These are phyloP conservation scores for Rhinolophus sinicus DNA, from an alignment of 2,113 vertebrate genomes.

Conservation along the genomic window DNA sequence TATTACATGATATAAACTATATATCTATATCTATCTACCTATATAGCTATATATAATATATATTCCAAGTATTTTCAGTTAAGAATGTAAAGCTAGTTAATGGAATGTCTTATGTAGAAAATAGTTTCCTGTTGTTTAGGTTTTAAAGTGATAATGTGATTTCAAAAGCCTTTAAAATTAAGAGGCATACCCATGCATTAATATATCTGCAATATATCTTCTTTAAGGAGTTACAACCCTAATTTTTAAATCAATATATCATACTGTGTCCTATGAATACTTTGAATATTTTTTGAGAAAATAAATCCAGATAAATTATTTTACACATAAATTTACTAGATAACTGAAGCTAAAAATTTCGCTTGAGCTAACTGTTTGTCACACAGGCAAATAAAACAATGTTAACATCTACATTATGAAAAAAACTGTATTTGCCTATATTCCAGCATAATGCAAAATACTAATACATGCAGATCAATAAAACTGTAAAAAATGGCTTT, in stretches of 20 bases:
- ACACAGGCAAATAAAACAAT: not conserved
- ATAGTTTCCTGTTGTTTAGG: not conserved
- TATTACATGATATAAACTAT: no score
- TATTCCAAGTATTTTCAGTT: not conserved
- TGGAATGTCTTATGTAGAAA: not conserved
- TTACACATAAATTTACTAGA: not conserved
- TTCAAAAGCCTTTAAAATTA: not conserved
- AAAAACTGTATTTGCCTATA: not conserved
- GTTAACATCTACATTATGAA: not conserved
- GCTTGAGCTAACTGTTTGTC: not conserved
- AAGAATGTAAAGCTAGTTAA: not conserved
- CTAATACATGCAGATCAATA: not conserved
- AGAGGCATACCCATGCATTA: not conserved
- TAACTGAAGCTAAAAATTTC: not conserved
- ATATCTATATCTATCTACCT: no score
- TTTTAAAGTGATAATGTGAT: not conserved
- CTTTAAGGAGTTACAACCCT: not conserved
- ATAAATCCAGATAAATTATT: not conserved
- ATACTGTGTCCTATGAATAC: not conserved
- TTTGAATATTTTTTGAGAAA: not conserved
- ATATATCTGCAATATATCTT: not conserved
- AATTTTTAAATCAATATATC: not conserved
- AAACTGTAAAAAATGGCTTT: not conserved
- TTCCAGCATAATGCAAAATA: not conserved
- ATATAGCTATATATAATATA: not conserved